Percentiles rank a stretch among this genome's conserved stretches.
These are phyloP conservation scores for Hyles euphorbiae DNA, from an alignment of 1,140 invertebrate species.

Conservation along the genomic window DNA sequence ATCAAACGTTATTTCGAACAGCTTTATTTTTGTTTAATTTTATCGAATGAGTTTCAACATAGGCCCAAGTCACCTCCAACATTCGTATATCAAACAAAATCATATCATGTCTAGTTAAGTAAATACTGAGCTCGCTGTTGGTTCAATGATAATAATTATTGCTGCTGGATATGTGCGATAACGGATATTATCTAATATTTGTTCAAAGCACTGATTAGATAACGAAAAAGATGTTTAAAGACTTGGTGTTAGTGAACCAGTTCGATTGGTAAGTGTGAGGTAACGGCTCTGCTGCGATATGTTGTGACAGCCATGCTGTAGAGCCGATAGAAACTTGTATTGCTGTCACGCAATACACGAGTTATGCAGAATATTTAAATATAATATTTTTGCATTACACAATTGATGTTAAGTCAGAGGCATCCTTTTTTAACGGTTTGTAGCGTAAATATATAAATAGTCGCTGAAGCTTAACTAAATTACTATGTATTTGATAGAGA, in stretches of 20 bases:
- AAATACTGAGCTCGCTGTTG: conserved; percentile 56
- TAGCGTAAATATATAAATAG: no score
- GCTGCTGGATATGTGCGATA: conserved; percentile 62
- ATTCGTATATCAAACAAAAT: conserved; percentile 34
- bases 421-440: no score
- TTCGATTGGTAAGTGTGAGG: conserved; percentile 11
- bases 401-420: no score
- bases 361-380: no score
- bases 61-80: background rate
- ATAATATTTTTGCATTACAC: no score
- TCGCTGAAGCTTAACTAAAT: no score
- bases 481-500: no score
- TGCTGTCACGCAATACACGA: no score
- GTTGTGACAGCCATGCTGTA: background rate
- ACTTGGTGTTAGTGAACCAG: conserved; percentile 30
- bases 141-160: conserved; percentile 68
- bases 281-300: no score
- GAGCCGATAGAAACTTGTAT: no score
- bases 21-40: background rate
- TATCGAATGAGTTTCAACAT: conserved; percentile 2
- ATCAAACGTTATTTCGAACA: no score
- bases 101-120: conserved; percentile 54
- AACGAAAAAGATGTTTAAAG: conserved; percentile 45
- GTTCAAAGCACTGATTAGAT: conserved; percentile 64
- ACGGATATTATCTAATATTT: conserved; percentile 69